These are phyloP conservation scores for Porites evermanni DNA, from an alignment of 92 coral and sea anemone species.

Conservation along the genomic window DNA sequence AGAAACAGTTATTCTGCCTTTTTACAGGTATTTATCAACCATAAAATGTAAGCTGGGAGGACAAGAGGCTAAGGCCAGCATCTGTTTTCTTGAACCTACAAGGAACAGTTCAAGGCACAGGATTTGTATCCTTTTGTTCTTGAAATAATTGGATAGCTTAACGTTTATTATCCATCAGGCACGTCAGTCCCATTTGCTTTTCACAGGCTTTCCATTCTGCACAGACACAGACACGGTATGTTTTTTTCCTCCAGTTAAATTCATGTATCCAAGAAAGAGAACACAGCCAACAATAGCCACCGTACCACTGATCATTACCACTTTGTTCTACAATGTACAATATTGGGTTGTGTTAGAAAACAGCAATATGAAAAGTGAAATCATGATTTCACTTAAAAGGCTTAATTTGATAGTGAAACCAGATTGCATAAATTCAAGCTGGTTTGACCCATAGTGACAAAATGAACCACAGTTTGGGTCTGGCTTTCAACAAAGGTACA, in stretches of 20 bases:
- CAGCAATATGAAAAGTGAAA: neutral
- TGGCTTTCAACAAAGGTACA: no score
- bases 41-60: no score
- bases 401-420: no score
- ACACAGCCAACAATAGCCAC: constrained; percentile 87
- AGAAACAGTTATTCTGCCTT: no score
- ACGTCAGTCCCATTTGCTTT: constrained; percentile 86
- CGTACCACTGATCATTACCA: constrained; percentile 90
- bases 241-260: constrained; percentile 44
- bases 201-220: constrained; percentile 45
- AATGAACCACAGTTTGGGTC: no score
- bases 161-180: neutral
- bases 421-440: no score
- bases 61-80: no score
- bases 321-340: constrained; percentile 78
- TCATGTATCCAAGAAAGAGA: constrained; percentile 90
- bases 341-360: neutral
- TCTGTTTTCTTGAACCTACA: no score
- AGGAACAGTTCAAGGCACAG: neutral
- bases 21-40: no score
- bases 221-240: constrained; percentile 45
- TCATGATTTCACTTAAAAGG: neutral
- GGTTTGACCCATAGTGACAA: no score
- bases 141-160: neutral
- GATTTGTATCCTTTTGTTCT: neutral